These are phyloP conservation scores for Mormyrus proboscirostris DNA, from an alignment of 2,797 vertebrate genomes.

Conservation along the genomic window DNA sequence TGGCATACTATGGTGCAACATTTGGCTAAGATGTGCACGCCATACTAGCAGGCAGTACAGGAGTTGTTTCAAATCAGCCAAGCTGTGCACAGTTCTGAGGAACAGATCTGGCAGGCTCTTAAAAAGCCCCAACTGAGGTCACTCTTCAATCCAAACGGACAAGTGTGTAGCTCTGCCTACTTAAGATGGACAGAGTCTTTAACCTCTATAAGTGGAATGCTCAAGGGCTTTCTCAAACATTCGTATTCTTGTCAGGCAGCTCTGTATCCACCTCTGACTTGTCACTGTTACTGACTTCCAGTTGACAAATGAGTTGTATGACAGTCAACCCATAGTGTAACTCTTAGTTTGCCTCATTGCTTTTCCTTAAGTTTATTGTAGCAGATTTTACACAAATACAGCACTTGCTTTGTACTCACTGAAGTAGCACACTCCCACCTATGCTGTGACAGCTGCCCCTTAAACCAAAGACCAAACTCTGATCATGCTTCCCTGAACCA, in stretches of 20 bases:
- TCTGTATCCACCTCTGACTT: constrained; percentile 43
- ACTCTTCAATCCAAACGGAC: constrained; percentile 9
- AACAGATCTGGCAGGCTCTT: constrained; percentile 37
- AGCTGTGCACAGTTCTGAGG: constrained; percentile 25
- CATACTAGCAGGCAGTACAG: constrained; percentile 25
- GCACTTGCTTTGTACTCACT: background rate
- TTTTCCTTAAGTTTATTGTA: background rate
- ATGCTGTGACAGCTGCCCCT: background rate
- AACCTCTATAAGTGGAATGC: constrained; percentile 56
- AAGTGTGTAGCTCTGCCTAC: constrained; percentile 38
- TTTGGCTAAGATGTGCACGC: background rate
- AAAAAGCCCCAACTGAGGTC: background rate
- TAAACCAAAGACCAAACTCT: background rate
- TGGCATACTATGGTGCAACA: background rate
- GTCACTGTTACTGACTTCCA: constrained; percentile 47
- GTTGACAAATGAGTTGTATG: constrained; percentile 36
- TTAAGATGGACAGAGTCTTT: constrained; percentile 58
- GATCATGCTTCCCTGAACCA: background rate
- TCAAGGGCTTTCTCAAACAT: constrained; percentile 38
- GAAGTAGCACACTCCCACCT: background rate
- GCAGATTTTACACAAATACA: background rate
- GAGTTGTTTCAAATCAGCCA: constrained; percentile 33
- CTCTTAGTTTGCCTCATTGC: background rate
- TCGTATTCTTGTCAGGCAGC: constrained; percentile 46
- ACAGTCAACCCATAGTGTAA: background rate